Conservation (phyloP, 1,140 invertebrate species). For the Drosophila biarmipes region DNA sequence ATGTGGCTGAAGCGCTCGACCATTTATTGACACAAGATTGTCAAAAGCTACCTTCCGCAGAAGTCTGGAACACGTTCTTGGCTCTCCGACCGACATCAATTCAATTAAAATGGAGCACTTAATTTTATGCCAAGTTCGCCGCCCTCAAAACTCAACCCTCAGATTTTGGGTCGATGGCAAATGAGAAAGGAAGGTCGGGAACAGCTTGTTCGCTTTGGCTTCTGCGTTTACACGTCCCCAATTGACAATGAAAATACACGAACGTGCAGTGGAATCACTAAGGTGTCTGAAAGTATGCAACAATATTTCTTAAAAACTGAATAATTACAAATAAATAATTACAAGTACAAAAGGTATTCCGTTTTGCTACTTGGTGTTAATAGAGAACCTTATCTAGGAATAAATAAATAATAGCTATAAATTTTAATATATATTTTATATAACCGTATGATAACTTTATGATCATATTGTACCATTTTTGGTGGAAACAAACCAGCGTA, state of each 20-base stretch:
- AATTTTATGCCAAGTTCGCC: slow-evolving; percentile 79
- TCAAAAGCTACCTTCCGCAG: slow-evolving; percentile 42
- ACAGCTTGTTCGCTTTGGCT: slow-evolving; percentile 36
- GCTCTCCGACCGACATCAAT: slow-evolving; percentile 57
- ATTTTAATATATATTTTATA: no score
- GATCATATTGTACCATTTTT: neutral
- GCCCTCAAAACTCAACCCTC: slow-evolving; percentile 63
- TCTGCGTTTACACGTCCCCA: slow-evolving; percentile 3
- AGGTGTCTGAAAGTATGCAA: no score
- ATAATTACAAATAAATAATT: no score
- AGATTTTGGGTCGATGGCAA: slow-evolving; percentile 44
- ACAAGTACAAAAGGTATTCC: no score
- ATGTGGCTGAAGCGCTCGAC: slow-evolving; percentile 54
- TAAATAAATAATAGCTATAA: no score
- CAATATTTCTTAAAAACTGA: no score
- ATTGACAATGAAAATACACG: neutral
- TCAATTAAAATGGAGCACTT: slow-evolving; percentile 80
- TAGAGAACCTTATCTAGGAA: no score
- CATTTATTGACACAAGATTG: slow-evolving; percentile 69
- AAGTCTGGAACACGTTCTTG: slow-evolving; percentile 17
- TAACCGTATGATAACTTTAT: no score
- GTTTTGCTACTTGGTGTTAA: no score
- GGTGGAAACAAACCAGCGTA: neutral
- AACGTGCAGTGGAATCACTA: neutral
- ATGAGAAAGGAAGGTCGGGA: slow-evolving; percentile 53